Evolutionary conservation across 2,888 invertebrate species (phyloP).

Genomic region (Eristalis intricaria): DNA sequence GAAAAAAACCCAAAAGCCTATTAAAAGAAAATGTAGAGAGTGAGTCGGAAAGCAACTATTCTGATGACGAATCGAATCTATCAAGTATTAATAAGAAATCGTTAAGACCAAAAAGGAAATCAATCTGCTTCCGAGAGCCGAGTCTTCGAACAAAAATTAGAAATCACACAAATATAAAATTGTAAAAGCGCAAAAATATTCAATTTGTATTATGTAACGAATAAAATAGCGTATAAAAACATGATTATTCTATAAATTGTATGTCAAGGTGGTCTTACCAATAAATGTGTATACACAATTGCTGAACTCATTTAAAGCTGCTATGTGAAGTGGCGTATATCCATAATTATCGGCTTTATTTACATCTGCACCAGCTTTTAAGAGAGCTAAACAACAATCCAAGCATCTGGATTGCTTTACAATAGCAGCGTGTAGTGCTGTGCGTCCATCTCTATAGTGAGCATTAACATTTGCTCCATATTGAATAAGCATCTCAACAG

Average conservation of each 20-base stretch:
- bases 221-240: background rate
- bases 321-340: constrained; percentile 92
- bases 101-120: constrained; percentile 15
- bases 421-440: constrained; percentile 90
- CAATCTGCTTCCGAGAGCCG: constrained; percentile 44
- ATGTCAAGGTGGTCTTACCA: constrained; percentile 77
- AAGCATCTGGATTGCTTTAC: constrained; percentile 87
- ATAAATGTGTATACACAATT: constrained; percentile 88
- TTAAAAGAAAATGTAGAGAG: constrained; percentile 41
- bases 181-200: background rate
- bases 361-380: constrained; percentile 87
- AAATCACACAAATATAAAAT: constrained; percentile 51
- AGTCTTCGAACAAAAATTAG: constrained; percentile 42
- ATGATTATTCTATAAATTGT: background rate
- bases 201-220: background rate
- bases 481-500: constrained; percentile 87
- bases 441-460: constrained; percentile 88
- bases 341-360: constrained; percentile 91
- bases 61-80: constrained; percentile 26
- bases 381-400: constrained; percentile 86
- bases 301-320: constrained; percentile 91
- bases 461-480: constrained; percentile 86
- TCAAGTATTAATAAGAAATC: background rate
- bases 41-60: constrained; percentile 34
- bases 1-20: background rate